Evolutionary conservation across 2,888 invertebrate species (phyloP), one percentile per base, ranked within the genome.

Genomic region (Epiblema foenella): DNA sequence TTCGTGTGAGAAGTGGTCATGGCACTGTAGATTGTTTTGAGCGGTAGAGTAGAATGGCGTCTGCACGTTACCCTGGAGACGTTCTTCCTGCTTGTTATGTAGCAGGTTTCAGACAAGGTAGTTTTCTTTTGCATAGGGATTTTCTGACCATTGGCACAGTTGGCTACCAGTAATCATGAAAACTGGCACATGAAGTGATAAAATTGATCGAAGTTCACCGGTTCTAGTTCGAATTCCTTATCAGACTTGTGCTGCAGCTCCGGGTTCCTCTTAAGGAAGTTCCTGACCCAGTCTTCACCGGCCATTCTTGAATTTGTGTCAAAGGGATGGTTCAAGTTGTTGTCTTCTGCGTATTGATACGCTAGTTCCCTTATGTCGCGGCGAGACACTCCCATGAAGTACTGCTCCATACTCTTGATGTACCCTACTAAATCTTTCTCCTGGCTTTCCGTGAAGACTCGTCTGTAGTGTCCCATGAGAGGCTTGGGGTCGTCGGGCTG

Each of bases 171-270:
- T 77, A 82, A 91, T 93, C 91, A 93, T 85, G 92, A 91, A 73
- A 89, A 78, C 80, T 90, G 93, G 79, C 90, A 92, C 93, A 93
- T 93, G 74, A 93, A 93, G 78, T 93, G 93, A 74, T 93, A 93
- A 80, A 93, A 93, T 82, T 93, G 93, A 77, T 93, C 93, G 71
- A 93, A 93, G 82, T 93, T 93, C 58, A 93, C 93, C 72, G 93
- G 92, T 75, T 91, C 92, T 77, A 91, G 76, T 52, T 89, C 90
- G 52, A 80, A 83, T 37, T 93, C 92, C 74, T 84, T 86, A 49
- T 89, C 89, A 8, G 91, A 82, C 75, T 83, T 89, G 67, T 91
- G 87, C 42, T 90, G 79, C 39, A 93, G 81, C 75, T 93, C 93
- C 0, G 93, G 91, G 74, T 94, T 91, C 70, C 93, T 81, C 73